Conservation (phyloP, 2,888 invertebrate species). For the Orthonychiurus folsomi region DNA sequence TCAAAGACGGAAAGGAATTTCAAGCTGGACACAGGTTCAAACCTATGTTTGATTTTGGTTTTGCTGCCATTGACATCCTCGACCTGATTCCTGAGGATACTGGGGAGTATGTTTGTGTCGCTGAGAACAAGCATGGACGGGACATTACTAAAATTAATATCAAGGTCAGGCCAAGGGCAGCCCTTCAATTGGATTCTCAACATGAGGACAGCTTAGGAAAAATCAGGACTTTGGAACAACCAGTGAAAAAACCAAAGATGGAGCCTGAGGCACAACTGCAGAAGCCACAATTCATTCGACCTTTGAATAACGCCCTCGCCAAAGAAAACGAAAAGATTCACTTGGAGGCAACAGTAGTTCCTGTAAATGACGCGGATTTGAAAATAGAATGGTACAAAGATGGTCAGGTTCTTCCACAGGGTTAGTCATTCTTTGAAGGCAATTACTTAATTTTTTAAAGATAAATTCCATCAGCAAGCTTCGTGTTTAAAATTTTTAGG, state of each 20-base stretch:
- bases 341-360: constrained; percentile 87
- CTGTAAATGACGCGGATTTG: constrained; percentile 97
- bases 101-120: constrained; percentile 59
- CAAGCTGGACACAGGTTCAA: constrained; percentile 73
- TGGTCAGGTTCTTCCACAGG: constrained; percentile 63
- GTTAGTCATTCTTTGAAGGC: constrained; percentile 34
- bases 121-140: constrained; percentile 74
- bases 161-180: constrained; percentile 55
- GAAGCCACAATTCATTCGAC: constrained; percentile 81
- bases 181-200: constrained; percentile 19
- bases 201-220: constrained; percentile 73
- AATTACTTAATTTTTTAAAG: not conserved
- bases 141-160: constrained; percentile 71
- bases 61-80: constrained; percentile 88
- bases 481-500: no score
- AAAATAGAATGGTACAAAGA: constrained; percentile 78
- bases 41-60: constrained; percentile 93
- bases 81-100: constrained; percentile 90
- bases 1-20: constrained; percentile 82
- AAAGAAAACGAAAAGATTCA: constrained; percentile 82
- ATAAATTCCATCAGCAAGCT: no score
- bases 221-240: constrained; percentile 83
- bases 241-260: constrained; percentile 60
- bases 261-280: constrained; percentile 70
- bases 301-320: constrained; percentile 71